Conservation (phyloP, 2,113 vertebrate species). For the Oryzias celebensis region DNA sequence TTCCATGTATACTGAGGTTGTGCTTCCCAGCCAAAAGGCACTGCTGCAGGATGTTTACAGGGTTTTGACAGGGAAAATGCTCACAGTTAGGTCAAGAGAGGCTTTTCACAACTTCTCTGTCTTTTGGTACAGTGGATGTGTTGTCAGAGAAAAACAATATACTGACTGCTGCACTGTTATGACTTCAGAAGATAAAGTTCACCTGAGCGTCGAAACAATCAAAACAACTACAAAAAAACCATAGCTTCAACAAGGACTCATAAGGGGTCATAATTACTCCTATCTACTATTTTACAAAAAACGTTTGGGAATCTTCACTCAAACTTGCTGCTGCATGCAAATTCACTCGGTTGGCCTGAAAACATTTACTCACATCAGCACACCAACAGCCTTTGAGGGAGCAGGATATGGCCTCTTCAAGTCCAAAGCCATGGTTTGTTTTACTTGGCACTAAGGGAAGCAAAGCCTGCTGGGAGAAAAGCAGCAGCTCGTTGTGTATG, state of each 20-base stretch:
- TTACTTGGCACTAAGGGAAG: conserved; percentile 51
- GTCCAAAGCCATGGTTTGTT: conserved; percentile 55
- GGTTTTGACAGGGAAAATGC: not conserved
- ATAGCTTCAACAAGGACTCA: too few species aligned
- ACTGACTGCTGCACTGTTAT: too few species aligned
- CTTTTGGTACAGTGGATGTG: too few species aligned
- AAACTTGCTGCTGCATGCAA: conserved; percentile 14
- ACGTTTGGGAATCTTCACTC: not conserved
- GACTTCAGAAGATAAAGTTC: too few species aligned
- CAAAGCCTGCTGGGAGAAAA: conserved; percentile 51
- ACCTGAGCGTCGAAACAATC: too few species aligned
- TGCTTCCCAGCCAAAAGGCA: conserved; percentile 22
- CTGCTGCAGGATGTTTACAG: conserved; percentile 29
- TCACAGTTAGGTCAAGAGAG: too few species aligned
- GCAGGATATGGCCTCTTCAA: conserved; percentile 65
- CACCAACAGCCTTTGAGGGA: conserved; percentile 12
- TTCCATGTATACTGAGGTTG: conserved; percentile 17
- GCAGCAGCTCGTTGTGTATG: conserved; percentile 30
- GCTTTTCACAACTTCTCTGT: too few species aligned
- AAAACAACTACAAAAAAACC: too few species aligned
- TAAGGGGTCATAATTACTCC: too few species aligned
- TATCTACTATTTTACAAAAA: too few species aligned
- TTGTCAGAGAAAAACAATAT: too few species aligned
- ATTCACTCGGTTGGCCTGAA: conserved; percentile 4
- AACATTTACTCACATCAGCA: conserved; percentile 16